phyloP scores from a whole-genome alignment of 2,888 invertebrate species.

The Leptopilina myrica region DNA sequence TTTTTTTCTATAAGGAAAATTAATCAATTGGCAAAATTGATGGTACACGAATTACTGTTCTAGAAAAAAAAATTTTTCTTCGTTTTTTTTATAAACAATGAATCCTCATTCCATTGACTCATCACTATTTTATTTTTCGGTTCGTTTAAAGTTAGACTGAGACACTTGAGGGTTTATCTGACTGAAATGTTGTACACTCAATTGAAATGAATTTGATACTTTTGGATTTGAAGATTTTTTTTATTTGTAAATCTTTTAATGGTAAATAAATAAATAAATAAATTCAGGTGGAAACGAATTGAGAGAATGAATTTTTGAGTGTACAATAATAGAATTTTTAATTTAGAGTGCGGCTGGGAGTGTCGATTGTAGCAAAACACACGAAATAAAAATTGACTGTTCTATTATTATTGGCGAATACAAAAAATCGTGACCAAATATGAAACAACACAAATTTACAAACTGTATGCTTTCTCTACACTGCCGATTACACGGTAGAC shows the following conservation, averaged over 20 bases:
- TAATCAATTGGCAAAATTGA: constrained; percentile 28
- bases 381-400: constrained; percentile 15
- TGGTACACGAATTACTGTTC: background rate
- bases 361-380: constrained; percentile 34
- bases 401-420: background rate
- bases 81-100: background rate
- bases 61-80: background rate
- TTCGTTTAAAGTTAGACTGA: constrained; percentile 20
- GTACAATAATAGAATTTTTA: background rate
- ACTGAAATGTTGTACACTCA: background rate
- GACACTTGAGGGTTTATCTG: constrained; percentile 21
- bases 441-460: constrained; percentile 25
- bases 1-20: background rate
- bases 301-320: background rate
- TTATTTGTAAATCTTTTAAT: background rate
- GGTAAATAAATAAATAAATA: background rate
- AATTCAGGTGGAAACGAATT: background rate
- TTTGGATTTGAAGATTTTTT: background rate
- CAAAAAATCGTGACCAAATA: constrained; percentile 28
- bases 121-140: background rate
- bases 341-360: constrained; percentile 14
- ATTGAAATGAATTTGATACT: no score
- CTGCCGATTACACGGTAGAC: constrained; percentile 35
- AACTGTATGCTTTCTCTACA: constrained; percentile 32
- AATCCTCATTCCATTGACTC: constrained; percentile 18